Evolutionary conservation across 1,140 invertebrate genomes (phyloP), one percentile per base, ranked within the genome.

Genomic region (Lasioglossum baleicum): DNA sequence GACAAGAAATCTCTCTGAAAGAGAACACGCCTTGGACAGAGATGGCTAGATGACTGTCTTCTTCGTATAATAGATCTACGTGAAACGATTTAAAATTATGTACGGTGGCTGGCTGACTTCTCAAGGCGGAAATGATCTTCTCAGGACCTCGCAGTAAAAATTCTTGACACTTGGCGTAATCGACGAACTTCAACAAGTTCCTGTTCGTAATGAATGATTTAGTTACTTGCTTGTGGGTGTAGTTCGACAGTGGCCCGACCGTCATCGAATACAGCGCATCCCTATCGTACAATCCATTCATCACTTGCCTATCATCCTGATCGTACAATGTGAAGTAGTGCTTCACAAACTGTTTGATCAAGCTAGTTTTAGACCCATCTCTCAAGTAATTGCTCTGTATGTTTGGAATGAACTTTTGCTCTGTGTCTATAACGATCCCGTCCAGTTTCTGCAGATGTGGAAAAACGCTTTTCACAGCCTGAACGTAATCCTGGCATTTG

Each of bases 311-410:
- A 73, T 93, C 91, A 8, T 89, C 83, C 75, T 93, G 91, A 80
- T 94, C 93, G 26, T 92, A 93, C 0, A 92, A 76, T 4, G 89
- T 90, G 48, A 92, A 94, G 70, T 90, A 94, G 61, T 94, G 93
- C 13, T 80, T 77, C 7, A 93, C 66, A 74, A 94, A 94, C 48
- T 94, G 93, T 61, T 92, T 91, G 0, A 93, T 83, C 8, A 94
- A 71, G 58, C 71, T 78, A 7, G 88, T 81, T 31, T 81, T 90
- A 0, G 86, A 74, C 13, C 86, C 89, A 44, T 90, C 89, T 1
- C 75, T 73, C 11, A 93, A 74, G 78, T 83, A 93, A 73, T 87
- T 89, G 40, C 44, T 87, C 35, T 90, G 88, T 4, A 86, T 66
- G 0, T 72, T 79, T 0, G 91, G 90, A 22, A 90, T 75, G 11